Evolutionary conservation across 2,888 invertebrate genomes (phyloP), one percentile per base, ranked within the genome.

Genomic region (Drosophila ustulata): DNA sequence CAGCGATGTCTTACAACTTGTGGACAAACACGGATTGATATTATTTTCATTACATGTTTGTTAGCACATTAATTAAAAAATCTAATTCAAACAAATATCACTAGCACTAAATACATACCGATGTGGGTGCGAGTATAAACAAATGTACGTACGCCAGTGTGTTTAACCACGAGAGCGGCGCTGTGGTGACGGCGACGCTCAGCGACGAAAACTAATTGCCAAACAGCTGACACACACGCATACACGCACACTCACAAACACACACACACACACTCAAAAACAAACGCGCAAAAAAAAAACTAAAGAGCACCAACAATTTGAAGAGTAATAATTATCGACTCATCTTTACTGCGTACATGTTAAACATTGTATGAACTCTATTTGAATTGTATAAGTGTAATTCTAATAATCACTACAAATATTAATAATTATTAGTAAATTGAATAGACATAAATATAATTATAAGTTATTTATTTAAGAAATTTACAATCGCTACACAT

Each of bases 121-220:
- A 30, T 37, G 58, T 26, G 45, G n/a, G 0, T 4, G 37, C 37
- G 37, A 23, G 3, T 52, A 46, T 32, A 47, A 13, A 39, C 53
- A 66, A 51, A 30, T 18, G 18, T 34, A 23, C 18, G 23, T 5
- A 25, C 23, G 11, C 23, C 5, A 18, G 26, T 43, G 9, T 55
- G 13, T 23, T 45, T 56, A 56, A 34, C 32, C 34, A 56, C n/a
- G 45, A 66, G 68, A 56, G 68, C 74, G 52, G 52, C 55, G 49
- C 52, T 41, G 46, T 52, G 50, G 23, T 26, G 58, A 52, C 59
- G 57, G 58, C 67, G 51, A 49, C 68, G 67, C 78, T 66, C 77
- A 73, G 75, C 82, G 79, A 81, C 79, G 76, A 76, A 74, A 86
- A 82, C 81, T 81, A 81, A 88, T 82, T 84, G 70, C 57, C 77